Conservation (phyloP, 2,797 vertebrate species). For the Meriones psammophilus region DNA sequence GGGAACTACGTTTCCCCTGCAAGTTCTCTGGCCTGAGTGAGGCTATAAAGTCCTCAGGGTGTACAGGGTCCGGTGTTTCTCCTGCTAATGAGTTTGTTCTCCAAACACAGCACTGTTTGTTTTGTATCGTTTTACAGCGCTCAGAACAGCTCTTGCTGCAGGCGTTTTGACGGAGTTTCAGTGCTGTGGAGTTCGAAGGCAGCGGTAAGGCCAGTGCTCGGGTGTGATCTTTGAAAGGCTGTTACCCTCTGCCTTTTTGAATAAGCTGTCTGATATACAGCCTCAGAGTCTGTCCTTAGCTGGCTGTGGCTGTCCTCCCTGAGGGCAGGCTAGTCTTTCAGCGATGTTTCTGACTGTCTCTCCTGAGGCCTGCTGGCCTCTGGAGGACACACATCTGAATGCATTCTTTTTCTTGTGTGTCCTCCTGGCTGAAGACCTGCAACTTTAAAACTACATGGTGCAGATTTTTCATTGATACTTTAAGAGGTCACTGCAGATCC, state of each 20-base stretch:
- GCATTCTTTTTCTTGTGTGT: neutral
- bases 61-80: constrained; percentile 39
- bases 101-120: constrained; percentile 55
- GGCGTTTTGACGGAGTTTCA: constrained; percentile 63
- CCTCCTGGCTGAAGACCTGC: constrained; percentile 8
- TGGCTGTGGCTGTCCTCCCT: neutral
- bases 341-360: neutral
- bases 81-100: constrained; percentile 72
- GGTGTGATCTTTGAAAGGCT: constrained; percentile 48
- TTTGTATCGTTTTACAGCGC: constrained; percentile 74
- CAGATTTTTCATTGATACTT: constrained; percentile 1
- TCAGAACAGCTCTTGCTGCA: constrained; percentile 8
- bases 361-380: neutral
- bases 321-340: neutral
- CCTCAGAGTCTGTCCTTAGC: constrained; percentile 6
- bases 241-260: constrained; percentile 36
- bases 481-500: neutral
- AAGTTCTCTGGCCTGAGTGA: constrained; percentile 16
- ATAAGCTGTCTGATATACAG: constrained; percentile 43
- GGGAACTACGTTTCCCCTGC: constrained; percentile 57
- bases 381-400: neutral
- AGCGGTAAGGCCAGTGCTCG: constrained; percentile 68
- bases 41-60: constrained; percentile 65
- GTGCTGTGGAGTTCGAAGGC: constrained; percentile 76
- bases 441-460: neutral